Base-by-base conservation (phyloP, 2,113 vertebrate genomes). In the Callocephalon fimbriatum region DNA sequence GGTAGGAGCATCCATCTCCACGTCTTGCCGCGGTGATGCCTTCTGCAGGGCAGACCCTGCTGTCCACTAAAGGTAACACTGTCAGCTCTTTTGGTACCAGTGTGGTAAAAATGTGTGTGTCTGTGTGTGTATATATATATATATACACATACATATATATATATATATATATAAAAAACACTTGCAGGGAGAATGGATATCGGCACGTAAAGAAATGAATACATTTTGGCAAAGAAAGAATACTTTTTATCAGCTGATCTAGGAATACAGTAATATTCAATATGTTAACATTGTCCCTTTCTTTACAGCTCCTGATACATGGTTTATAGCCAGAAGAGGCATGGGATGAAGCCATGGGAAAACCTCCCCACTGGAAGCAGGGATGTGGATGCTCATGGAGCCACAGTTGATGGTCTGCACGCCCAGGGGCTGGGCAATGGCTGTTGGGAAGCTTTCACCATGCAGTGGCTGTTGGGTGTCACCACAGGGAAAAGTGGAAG, bases 1-100 rank as follows among this genome's bases (percentile, higher is more conserved):
- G 15, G 32, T 17, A 44, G 47, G 15, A 48, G 22, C 42, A 3
- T 38, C 35, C 37, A 9, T n/a, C 47, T 51, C 19, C 45, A 48
- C 5, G 0, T 15, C 22, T 53, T 32, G 61, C 59, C 2, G 0
- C 4, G 35, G 29, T 25, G 53, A 47, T 48, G 45, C 19, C 7
- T 25, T 20, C 53, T 20, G 35, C 31, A 19, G 27, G n/a, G 38
- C 73, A 59, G 44, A 21, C 9, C 29, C 54, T 26, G 32, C 79
- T 19, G 18, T 22, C 50, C 20, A 3, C 54, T 58, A 9, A n/a
- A 21, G 32, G 20, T 22, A 58, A 14, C 54, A n/a, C 54, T 14
- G 32, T 20, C 37, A 17, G 59, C 58, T 76, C 15, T 20, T 51
- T 48, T 22, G 22, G 7, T 44, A 72, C 32, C 58, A 44, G 7